A percentile compares a stretch with the other conserved stretches of the same genome.
phyloP scores from a whole-genome alignment of 2,888 invertebrate species.

The Carterocephalus palaemon region DNA sequence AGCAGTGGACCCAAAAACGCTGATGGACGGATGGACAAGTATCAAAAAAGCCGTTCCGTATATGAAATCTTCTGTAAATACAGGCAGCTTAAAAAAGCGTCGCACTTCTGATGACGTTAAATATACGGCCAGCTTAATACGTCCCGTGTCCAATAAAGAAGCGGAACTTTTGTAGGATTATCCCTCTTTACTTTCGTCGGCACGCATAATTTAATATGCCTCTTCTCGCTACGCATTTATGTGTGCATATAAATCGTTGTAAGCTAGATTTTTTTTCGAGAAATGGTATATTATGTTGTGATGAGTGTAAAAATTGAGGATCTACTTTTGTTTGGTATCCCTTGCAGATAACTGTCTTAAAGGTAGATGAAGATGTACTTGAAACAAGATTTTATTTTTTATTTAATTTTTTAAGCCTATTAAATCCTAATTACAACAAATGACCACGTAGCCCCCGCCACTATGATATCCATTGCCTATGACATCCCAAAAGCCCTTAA shows the following conservation, averaged over 20 bases:
- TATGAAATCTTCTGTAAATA: no score
- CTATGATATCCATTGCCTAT: no score
- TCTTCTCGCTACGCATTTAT: constrained; percentile 65
- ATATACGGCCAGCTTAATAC: constrained; percentile 37
- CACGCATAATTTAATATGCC: constrained; percentile 70
- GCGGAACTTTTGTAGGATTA: constrained; percentile 62
- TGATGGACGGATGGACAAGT: neutral
- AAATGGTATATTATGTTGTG: constrained; percentile 6
- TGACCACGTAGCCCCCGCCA: no score
- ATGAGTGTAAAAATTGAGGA: no score
- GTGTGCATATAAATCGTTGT: constrained; percentile 38
- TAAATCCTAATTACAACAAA: no score
- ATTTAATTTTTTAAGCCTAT: no score
- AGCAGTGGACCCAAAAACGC: no score
- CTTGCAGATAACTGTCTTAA: no score
- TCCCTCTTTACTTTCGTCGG: constrained; percentile 65
- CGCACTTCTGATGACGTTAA: constrained; percentile 17
- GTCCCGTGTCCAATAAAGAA: constrained; percentile 56
- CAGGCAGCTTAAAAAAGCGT: neutral
- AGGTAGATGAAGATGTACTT: no score
- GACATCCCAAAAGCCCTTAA: no score
- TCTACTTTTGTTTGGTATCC: no score
- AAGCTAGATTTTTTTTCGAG: constrained; percentile 23
- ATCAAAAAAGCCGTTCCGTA: neutral
- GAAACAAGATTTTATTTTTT: no score